Evolutionary conservation across 2,888 invertebrate species (phyloP), one percentile per base, ranked within the genome.

Genomic region (Nomada hirtipes): DNA sequence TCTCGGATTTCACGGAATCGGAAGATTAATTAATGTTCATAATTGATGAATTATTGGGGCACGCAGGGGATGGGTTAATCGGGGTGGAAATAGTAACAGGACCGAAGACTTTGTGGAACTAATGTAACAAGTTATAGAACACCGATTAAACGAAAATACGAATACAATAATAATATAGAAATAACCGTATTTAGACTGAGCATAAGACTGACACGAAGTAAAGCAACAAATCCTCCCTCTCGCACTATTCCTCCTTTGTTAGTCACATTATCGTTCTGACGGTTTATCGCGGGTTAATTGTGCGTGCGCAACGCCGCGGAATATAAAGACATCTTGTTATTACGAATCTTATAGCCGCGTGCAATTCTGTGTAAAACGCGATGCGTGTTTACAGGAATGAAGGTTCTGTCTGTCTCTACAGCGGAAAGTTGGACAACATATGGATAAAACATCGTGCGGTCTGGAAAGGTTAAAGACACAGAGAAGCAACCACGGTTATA

Each of bases 401-500:
- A 50, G 53, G 20, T 52, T 50, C 29, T 47, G 10, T 29, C 26
- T 23, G 26, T 50, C 13, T 26, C 13, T 11, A 26, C 18, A 60
- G 20, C 26, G 52, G 57, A 44, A 61, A 61, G 71, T 63, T 72
- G 13, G n/a, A n/a, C 23, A 65, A 47, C 67, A 15, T 20, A 42
- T 59, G 64, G 29, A 70, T 65, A 59, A 69, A n/a, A 26, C 47
- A 52, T 57, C 57, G 29, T 23, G 13, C 10, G 44, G 64, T 29
- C 4, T 42, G n/a, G 50, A 80, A 72, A 72, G 77, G 76, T 80
- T 72, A 68, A 80, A 80, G 63, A 57, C 67, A 63, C 52, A 47
- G 64, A 52, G 57, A 69, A 79, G 52, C 53, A 47, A 26, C n/a
- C 59, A 20, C 67, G 67, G 13, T 23, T 79, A 70, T 59, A 44